These are phyloP conservation scores for Drosophila infuscata DNA, from an alignment of 2,888 invertebrate genomes.

Conservation along the genomic window DNA sequence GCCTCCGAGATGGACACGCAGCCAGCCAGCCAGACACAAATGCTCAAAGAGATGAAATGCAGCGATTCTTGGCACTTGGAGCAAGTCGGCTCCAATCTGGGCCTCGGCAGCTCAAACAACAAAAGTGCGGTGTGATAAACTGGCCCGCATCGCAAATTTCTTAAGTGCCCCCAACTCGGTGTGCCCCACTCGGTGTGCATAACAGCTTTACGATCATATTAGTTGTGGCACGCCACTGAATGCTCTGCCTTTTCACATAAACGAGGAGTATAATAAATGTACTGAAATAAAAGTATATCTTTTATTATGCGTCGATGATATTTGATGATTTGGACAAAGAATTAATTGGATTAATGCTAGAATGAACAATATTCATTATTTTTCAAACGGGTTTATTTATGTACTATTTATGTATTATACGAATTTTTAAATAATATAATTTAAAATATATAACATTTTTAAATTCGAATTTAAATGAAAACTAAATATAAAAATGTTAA, in stretches of 20 bases:
- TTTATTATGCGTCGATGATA: not conserved
- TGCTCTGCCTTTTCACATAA: not conserved
- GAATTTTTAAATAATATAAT: too few species aligned
- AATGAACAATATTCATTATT: not conserved
- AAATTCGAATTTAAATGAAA: too few species aligned
- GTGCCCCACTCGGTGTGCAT: conserved; percentile 21
- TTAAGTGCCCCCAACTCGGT: conserved; percentile 4
- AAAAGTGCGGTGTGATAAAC: conserved; percentile 56
- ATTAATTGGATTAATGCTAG: not conserved
- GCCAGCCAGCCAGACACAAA: conserved; percentile 9
- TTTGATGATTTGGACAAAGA: not conserved
- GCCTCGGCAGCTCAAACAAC: conserved; percentile 13
- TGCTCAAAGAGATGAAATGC: conserved; percentile 42
- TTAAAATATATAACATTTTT: not conserved
- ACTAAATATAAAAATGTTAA: not conserved
- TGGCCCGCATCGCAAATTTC: conserved; percentile 49
- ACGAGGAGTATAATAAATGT: not conserved
- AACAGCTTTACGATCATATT: conserved; percentile 23
- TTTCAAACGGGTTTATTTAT: not conserved
- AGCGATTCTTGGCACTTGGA: conserved; percentile 12
- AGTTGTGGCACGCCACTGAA: not conserved
- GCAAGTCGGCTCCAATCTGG: conserved; percentile 9
- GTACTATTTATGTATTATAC: not conserved
- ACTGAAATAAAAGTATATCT: not conserved
- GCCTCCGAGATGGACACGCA: conserved; percentile 49